phyloP scores from a whole-genome alignment of 2,888 invertebrate genomes.

The Acrocyrtus sp. region DNA sequence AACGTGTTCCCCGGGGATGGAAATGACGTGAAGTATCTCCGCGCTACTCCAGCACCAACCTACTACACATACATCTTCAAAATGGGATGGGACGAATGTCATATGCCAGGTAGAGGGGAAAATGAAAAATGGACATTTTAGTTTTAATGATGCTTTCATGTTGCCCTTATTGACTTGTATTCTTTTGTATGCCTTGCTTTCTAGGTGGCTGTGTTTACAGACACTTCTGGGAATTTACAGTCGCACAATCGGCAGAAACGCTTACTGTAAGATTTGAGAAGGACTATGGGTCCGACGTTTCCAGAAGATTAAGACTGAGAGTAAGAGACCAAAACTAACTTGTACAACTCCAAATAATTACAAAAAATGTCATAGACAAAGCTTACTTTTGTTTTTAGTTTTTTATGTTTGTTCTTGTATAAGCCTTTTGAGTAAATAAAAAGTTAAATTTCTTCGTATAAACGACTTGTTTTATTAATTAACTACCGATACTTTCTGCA shows the following conservation, averaged over 20 bases:
- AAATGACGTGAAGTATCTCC: slow-evolving; percentile 48
- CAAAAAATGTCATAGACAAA: too few species aligned
- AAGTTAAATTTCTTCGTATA: too few species aligned
- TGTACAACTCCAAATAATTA: too few species aligned
- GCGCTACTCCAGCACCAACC: slow-evolving; percentile 39
- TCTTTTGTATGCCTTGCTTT: neutral
- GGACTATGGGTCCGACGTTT: slow-evolving; percentile 52
- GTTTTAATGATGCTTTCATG: neutral
- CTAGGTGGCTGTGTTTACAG: slow-evolving; percentile 47
- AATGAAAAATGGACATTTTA: neutral
- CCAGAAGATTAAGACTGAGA: slow-evolving; percentile 35
- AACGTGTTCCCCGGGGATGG: slow-evolving; percentile 51
- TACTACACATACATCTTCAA: slow-evolving; percentile 55
- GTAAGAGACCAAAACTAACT: slow-evolving; percentile 11
- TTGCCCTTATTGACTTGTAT: neutral
- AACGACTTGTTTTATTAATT: too few species aligned
- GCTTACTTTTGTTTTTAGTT: too few species aligned
- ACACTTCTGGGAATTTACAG: slow-evolving; percentile 54
- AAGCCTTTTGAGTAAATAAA: too few species aligned
- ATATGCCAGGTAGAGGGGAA: slow-evolving; percentile 35
- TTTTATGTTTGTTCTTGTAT: too few species aligned
- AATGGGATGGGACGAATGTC: slow-evolving; percentile 55
- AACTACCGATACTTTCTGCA: too few species aligned
- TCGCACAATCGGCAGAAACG: slow-evolving; percentile 53
- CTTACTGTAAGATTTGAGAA: slow-evolving; percentile 54